A percentile compares a stretch with the other conserved stretches of the same genome.
Evolutionary conservation across 2,888 invertebrate species (phyloP).

Genomic region (Boloria selene): DNA sequence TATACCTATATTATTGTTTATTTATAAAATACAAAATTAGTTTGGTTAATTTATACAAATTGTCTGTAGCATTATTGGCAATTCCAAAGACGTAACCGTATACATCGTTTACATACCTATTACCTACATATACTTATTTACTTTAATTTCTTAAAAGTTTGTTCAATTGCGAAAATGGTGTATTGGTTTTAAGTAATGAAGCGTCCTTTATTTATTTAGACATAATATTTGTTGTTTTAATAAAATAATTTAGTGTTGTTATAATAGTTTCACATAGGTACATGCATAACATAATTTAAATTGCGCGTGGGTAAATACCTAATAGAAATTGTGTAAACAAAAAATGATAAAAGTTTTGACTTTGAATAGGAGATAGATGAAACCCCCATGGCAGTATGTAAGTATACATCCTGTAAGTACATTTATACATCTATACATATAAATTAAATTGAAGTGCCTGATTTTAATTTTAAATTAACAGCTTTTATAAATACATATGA

Average conservation of each 20-base stretch:
- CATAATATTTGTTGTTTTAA: conserved; percentile 8
- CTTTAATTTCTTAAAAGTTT: conserved; percentile 30
- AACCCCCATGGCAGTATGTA: too few relatives aligned
- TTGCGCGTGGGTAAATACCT: background rate
- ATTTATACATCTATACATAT: too few relatives aligned
- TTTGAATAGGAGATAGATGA: too few relatives aligned
- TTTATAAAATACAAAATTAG: background rate
- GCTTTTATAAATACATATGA: too few relatives aligned
- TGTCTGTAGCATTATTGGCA: background rate
- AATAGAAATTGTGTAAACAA: too few relatives aligned
- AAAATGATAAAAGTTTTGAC: too few relatives aligned
- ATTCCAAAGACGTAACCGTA: conserved; percentile 9
- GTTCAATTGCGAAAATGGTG: conserved; percentile 23
- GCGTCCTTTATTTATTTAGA: conserved; percentile 13
- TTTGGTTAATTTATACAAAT: conserved; percentile 6
- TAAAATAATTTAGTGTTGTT: conserved; percentile 6
- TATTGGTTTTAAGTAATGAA: conserved; percentile 19
- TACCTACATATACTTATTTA: conserved; percentile 19
- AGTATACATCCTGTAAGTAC: too few relatives aligned
- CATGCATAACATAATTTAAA: conserved; percentile 10
- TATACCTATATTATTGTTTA: too few relatives aligned
- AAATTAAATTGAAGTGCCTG: too few relatives aligned
- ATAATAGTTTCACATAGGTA: conserved; percentile 1
- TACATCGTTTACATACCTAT: conserved; percentile 14
- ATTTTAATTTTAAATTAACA: too few relatives aligned